These are phyloP conservation scores for Gyps fulvus DNA, from an alignment of 2,113 vertebrate species.

Conservation along the genomic window DNA sequence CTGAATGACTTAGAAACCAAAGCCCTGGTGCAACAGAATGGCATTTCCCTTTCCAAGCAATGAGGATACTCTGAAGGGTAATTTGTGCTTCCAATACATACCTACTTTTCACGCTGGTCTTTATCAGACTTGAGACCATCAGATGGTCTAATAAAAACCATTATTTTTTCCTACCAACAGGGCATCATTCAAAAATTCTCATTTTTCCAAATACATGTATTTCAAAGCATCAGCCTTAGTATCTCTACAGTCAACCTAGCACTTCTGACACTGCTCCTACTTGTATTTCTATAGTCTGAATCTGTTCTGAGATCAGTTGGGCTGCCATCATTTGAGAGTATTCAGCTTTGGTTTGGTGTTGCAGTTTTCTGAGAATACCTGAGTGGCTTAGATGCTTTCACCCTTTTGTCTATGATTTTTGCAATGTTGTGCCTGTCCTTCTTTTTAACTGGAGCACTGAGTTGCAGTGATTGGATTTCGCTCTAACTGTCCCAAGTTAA, in stretches of 20 bases:
- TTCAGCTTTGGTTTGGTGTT: background rate
- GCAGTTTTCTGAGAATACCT: background rate
- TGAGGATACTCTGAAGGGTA: background rate
- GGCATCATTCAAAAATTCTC: background rate
- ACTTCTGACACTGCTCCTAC: background rate
- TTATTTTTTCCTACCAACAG: background rate
- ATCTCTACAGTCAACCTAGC: background rate
- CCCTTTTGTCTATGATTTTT: background rate
- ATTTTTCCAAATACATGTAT: background rate
- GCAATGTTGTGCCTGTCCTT: background rate
- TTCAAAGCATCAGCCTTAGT: background rate
- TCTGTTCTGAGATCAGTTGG: background rate
- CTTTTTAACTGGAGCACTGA: background rate
- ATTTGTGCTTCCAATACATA: background rate
- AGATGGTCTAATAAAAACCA: background rate
- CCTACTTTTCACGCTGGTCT: background rate
- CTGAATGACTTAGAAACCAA: background rate
- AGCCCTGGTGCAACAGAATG: background rate
- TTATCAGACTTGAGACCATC: background rate
- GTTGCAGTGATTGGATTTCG: background rate
- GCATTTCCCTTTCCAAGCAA: background rate
- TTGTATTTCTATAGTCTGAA: background rate
- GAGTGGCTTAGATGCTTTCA: background rate
- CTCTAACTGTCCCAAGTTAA: background rate
- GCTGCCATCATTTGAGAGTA: background rate